These are phyloP conservation scores for Pipistrellus pygmaeus DNA, from an alignment of 2,797 vertebrate species.

Conservation along the genomic window DNA sequence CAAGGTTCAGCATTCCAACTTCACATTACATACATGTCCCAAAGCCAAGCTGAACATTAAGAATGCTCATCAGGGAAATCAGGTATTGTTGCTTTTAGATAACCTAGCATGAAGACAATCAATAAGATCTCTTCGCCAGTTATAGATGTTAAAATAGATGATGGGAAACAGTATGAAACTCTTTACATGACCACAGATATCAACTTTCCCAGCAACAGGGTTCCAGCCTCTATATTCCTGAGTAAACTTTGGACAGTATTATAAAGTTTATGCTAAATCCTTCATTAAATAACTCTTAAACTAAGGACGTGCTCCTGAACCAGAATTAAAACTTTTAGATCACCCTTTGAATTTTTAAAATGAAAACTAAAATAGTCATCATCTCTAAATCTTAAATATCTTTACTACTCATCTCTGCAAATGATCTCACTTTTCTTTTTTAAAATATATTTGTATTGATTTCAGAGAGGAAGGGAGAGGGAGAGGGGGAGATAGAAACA, in stretches of 20 bases:
- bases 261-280: conserved; percentile 62
- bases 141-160: conserved; percentile 74
- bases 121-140: conserved; percentile 73
- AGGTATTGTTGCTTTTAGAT: conserved; percentile 72
- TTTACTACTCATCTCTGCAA: conserved; percentile 13
- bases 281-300: neutral
- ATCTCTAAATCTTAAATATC: conserved; percentile 31
- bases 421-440: neutral
- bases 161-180: conserved; percentile 67
- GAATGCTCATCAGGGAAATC: conserved; percentile 71
- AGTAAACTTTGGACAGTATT: conserved; percentile 64
- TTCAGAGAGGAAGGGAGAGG: no score
- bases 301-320: neutral
- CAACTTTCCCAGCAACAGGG: conserved; percentile 58
- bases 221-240: conserved; percentile 62
- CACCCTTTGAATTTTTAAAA: neutral
- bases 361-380: conserved; percentile 18
- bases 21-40: conserved; percentile 9
- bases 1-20: conserved; percentile 40
- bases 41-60: conserved; percentile 30
- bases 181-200: conserved; percentile 64
- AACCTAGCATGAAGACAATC: conserved; percentile 78
- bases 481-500: no score
- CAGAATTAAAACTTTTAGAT: conserved; percentile 45
- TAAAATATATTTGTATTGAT: no score